Evolutionary conservation across 2,113 vertebrate species (phyloP).

Genomic region (Triplophysa siluroides): DNA sequence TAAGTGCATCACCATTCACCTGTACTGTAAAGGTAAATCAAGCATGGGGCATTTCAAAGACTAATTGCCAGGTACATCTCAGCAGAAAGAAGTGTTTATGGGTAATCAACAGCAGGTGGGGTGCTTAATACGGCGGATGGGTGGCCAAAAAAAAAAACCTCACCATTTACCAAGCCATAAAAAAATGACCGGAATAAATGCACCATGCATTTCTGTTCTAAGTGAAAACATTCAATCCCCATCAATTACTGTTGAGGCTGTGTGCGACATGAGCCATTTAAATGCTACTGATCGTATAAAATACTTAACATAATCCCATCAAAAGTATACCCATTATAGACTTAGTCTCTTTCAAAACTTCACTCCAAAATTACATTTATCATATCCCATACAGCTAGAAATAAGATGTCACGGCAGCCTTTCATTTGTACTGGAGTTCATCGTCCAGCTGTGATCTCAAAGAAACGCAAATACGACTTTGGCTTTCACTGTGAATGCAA

Average conservation of each 20-base stretch:
- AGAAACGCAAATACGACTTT: background rate
- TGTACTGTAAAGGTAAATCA: slow-evolving; percentile 72
- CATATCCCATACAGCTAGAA: background rate
- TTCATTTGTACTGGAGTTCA: background rate
- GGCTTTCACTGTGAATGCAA: background rate
- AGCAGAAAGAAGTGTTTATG: slow-evolving; percentile 71
- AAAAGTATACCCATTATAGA: no score
- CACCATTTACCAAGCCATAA: slow-evolving; percentile 45
- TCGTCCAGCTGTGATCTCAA: background rate
- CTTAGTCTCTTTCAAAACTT: background rate
- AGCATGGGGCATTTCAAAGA: slow-evolving; percentile 74
- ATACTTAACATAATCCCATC: background rate
- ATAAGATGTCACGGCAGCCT: background rate
- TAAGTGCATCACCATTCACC: slow-evolving; percentile 66
- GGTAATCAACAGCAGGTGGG: slow-evolving; percentile 74
- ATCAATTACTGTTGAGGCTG: background rate
- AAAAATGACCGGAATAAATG: slow-evolving; percentile 46
- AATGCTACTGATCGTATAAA: background rate
- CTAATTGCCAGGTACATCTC: slow-evolving; percentile 74
- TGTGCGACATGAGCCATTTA: background rate
- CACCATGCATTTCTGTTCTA: background rate
- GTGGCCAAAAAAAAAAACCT: slow-evolving; percentile 47
- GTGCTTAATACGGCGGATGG: slow-evolving; percentile 55
- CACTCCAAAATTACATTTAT: background rate
- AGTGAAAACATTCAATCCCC: slow-evolving; percentile 22